These are phyloP conservation scores for Periparus ater DNA, from an alignment of 2,797 vertebrate species.

Conservation along the genomic window DNA sequence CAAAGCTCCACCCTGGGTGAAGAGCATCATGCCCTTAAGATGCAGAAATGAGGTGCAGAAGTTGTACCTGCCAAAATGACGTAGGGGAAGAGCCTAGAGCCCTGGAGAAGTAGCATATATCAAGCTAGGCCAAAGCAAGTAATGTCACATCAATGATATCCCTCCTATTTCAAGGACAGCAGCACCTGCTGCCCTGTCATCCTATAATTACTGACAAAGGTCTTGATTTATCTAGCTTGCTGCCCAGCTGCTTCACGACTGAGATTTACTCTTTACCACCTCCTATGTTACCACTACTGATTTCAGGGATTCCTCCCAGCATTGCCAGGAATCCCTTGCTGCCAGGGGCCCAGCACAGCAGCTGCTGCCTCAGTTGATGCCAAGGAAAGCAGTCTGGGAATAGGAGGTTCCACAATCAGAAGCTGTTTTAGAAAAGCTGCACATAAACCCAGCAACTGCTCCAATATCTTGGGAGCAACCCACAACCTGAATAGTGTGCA, in stretches of 20 bases:
- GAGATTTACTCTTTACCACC: not conserved
- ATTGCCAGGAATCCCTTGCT: not conserved
- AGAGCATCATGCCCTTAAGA: accelerated
- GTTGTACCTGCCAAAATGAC: not conserved
- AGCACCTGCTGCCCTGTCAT: not conserved
- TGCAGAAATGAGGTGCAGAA: not conserved
- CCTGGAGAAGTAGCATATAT: not conserved
- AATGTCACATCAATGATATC: not conserved
- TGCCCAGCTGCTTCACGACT: not conserved
- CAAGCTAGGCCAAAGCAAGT: not conserved
- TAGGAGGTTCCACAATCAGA: not conserved
- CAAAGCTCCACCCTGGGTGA: not conserved
- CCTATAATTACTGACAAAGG: constrained; percentile 19
- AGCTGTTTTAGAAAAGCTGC: not conserved
- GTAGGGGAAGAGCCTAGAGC: not conserved
- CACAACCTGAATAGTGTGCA: not conserved
- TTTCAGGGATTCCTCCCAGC: not conserved
- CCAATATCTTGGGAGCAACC: not conserved
- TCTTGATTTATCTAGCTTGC: not conserved
- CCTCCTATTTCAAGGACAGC: constrained; percentile 16
- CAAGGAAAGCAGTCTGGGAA: not conserved
- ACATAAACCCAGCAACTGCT: not conserved
- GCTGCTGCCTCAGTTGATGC: not conserved
- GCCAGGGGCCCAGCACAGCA: not conserved
- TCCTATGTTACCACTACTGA: accelerated